A percentile compares a stretch with the other conserved stretches of the same genome.
These are phyloP conservation scores for Anguilla marmorata DNA, from an alignment of 2,797 vertebrate genomes.

Conservation along the genomic window DNA sequence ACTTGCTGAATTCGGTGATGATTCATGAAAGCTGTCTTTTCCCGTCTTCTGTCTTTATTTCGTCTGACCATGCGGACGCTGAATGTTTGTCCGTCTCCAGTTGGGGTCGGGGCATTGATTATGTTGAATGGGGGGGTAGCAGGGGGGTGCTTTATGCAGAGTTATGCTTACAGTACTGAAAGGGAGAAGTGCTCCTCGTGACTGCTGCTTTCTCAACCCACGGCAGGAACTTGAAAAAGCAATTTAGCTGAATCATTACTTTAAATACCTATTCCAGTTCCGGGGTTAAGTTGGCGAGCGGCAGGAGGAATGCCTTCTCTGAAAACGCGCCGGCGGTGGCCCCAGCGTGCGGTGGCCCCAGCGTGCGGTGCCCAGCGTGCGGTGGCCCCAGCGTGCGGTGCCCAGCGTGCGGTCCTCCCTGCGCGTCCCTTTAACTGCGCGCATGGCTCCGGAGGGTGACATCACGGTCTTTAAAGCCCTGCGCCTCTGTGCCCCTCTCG, in stretches of 20 bases:
- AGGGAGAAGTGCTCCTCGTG: slow-evolving; percentile 5
- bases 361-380: neutral
- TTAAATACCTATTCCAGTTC: neutral
- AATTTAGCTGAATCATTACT: neutral
- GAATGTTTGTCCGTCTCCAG: neutral
- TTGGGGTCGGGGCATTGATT: neutral
- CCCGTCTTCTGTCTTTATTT: neutral
- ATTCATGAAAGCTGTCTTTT: slow-evolving; percentile 4
- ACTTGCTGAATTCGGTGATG: neutral
- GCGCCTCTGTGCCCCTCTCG: neutral
- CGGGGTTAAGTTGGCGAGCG: neutral
- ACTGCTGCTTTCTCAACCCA: neutral
- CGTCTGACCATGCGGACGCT: neutral
- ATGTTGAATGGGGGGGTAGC: neutral
- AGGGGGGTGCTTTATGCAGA: neutral
- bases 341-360: neutral
- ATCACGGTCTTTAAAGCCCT: neutral
- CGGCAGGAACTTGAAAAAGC: neutral
- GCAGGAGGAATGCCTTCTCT: neutral
- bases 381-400: neutral
- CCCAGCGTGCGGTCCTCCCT: no score
- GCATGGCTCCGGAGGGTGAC: neutral
- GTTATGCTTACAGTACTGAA: neutral
- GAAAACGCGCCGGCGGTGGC: neutral
- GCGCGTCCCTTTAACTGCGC: neutral